Percentiles rank a stretch among this genome's conserved stretches.
Evolutionary conservation across 2,888 invertebrate genomes (phyloP).

Genomic region (Parelbella ahira): DNA sequence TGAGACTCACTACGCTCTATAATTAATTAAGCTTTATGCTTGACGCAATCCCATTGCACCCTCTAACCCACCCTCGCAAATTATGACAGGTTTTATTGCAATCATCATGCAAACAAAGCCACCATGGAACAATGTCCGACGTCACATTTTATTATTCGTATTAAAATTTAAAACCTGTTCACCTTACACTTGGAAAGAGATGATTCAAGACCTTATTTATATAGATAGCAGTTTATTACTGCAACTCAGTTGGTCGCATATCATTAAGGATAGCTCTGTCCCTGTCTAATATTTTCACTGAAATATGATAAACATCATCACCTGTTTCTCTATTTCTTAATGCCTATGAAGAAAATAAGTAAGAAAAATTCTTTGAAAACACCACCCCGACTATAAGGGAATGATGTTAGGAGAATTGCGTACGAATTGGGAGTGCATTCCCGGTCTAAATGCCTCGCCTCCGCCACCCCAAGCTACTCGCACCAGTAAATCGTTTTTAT

Average conservation of each 20-base stretch:
- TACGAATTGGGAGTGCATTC: slow-evolving; percentile 24
- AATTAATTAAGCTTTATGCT: slow-evolving; percentile 18
- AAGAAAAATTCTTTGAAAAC: slow-evolving; percentile 3
- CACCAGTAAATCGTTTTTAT: slow-evolving; percentile 17
- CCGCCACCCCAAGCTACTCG: slow-evolving; percentile 9
- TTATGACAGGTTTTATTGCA: slow-evolving; percentile 7
- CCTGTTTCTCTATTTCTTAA: too few relatives aligned
- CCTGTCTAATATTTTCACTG: too few relatives aligned
- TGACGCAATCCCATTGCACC: slow-evolving; percentile 4
- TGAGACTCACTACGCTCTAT: slow-evolving; percentile 8
- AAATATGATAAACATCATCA: too few relatives aligned
- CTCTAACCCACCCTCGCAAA: slow-evolving; percentile 1
- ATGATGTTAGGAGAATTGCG: slow-evolving; percentile 18
- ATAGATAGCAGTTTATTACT: too few relatives aligned
- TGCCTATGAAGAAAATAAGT: not conserved
- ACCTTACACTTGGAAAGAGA: too few relatives aligned
- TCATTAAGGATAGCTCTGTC: too few relatives aligned
- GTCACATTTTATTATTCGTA: too few relatives aligned
- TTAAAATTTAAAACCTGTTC: too few relatives aligned
- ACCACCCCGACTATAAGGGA: slow-evolving; percentile 6
- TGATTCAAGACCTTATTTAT: too few relatives aligned
- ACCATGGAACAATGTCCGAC: too few relatives aligned
- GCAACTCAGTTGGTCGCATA: too few relatives aligned
- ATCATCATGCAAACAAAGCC: slow-evolving; percentile 1
- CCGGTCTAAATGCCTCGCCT: slow-evolving; percentile 16